phyloP scores from a whole-genome alignment of 2,797 vertebrate species.

The Erethizon dorsatum region DNA sequence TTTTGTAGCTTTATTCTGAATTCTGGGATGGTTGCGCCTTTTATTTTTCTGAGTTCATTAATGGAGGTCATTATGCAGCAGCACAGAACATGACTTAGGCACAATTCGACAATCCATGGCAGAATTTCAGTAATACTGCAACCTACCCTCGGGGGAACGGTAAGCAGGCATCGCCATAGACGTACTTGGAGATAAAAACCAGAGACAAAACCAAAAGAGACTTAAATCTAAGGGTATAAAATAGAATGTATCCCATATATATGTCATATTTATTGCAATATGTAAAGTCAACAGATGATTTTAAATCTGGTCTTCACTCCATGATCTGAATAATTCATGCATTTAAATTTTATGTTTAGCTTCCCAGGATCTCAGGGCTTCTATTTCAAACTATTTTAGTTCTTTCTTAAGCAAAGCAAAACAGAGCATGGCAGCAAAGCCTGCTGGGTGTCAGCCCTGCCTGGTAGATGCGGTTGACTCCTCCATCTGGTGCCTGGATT shows the following conservation, averaged over 20 bases:
- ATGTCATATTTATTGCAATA: conserved; percentile 19
- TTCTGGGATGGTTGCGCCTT: background rate
- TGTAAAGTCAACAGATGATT: conserved; percentile 62
- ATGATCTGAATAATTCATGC: conserved; percentile 71
- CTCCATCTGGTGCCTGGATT: background rate
- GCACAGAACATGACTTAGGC: background rate
- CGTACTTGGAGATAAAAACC: background rate
- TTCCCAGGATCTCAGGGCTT: background rate
- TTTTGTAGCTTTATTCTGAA: background rate
- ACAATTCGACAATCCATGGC: background rate
- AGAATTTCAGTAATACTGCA: conserved; percentile 57
- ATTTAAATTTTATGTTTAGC: background rate
- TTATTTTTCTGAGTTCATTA: background rate
- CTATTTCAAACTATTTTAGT: conserved; percentile 10
- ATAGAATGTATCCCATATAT: background rate
- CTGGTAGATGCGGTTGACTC: too few relatives aligned
- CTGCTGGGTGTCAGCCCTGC: background rate
- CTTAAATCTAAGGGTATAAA: background rate
- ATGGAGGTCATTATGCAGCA: background rate
- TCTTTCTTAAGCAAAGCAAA: conserved; percentile 5
- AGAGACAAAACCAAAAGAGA: background rate
- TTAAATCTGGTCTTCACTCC: conserved; percentile 29
- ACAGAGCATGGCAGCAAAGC: background rate
- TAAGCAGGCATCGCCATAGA: background rate
- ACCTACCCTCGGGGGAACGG: background rate